Evolutionary conservation across 2,888 invertebrate genomes (phyloP).

Genomic region (Erebia palarica): DNA sequence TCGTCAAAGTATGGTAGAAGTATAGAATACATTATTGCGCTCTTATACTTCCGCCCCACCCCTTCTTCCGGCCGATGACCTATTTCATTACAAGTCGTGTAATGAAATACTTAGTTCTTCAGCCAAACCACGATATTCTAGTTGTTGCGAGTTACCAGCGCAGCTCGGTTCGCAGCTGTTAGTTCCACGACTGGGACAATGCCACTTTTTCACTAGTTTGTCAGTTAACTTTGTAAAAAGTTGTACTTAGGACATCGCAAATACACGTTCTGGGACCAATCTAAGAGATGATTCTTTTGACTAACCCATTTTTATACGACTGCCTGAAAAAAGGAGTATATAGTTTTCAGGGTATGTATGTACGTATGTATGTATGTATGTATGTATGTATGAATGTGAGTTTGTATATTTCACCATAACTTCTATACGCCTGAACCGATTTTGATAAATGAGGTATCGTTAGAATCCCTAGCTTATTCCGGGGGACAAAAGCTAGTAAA

Average conservation of each 20-base stretch:
- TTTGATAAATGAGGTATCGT: too few relatives aligned
- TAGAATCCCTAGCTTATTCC: too few relatives aligned
- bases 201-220: background rate
- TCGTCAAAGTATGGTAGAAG: too few relatives aligned
- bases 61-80: too few relatives aligned
- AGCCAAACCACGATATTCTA: background rate
- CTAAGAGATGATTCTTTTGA: background rate
- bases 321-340: too few relatives aligned
- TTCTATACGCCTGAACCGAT: too few relatives aligned
- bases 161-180: background rate
- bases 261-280: background rate
- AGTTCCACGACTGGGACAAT: constrained; percentile 1
- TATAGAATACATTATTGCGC: background rate
- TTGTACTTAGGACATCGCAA: background rate
- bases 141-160: background rate
- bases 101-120: constrained; percentile 4
- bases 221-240: background rate
- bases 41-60: background rate
- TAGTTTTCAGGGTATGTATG: too few relatives aligned
- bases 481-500: too few relatives aligned
- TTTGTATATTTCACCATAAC: too few relatives aligned
- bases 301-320: too few relatives aligned
- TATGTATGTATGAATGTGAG: too few relatives aligned
- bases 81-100: background rate
- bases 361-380: too few relatives aligned